Evolutionary conservation across 2,797 vertebrate genomes (phyloP).

Genomic region (Austrolebias charrua): DNA sequence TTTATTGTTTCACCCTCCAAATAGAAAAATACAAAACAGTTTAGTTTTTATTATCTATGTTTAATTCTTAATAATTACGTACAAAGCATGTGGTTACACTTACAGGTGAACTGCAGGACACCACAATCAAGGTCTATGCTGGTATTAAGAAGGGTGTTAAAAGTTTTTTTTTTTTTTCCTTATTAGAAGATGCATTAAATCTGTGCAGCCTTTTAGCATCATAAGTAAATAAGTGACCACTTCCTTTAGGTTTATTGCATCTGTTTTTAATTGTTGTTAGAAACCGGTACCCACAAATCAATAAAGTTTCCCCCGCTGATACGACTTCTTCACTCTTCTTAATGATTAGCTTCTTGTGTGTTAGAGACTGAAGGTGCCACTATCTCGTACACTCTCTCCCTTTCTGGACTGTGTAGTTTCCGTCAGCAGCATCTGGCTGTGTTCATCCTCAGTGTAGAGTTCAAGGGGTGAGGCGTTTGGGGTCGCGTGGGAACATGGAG

Average conservation of each 20-base stretch:
- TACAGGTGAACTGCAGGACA: conserved; percentile 42
- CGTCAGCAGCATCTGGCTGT: conserved; percentile 17
- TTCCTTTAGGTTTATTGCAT: conserved; percentile 9
- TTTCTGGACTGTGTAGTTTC: conserved; percentile 40
- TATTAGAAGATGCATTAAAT: conserved; percentile 26
- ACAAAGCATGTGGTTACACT: conserved; percentile 53
- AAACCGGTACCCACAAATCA: conserved; percentile 39
- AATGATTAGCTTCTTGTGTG: conserved; percentile 62
- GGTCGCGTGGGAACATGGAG: conserved; percentile 98
- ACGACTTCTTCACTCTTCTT: conserved; percentile 34
- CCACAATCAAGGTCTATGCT: conserved; percentile 46
- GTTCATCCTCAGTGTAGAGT: background rate
- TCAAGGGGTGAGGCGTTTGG: conserved; percentile 95
- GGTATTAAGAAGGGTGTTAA: conserved; percentile 38
- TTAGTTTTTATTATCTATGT: conserved; percentile 22
- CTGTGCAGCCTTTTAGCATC: conserved; percentile 15
- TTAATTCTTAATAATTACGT: conserved; percentile 40
- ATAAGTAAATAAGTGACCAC: conserved; percentile 13
- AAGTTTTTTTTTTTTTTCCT: conserved; percentile 1
- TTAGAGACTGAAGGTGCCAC: conserved; percentile 63
- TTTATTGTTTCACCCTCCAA: background rate
- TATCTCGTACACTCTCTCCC: conserved; percentile 38
- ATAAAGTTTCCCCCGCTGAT: conserved; percentile 44
- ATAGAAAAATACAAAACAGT: conserved; percentile 5
- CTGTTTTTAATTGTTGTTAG: conserved; percentile 26